Conservation (phyloP, 2,888 invertebrate species). For the Linnaemya vulpina region DNA sequence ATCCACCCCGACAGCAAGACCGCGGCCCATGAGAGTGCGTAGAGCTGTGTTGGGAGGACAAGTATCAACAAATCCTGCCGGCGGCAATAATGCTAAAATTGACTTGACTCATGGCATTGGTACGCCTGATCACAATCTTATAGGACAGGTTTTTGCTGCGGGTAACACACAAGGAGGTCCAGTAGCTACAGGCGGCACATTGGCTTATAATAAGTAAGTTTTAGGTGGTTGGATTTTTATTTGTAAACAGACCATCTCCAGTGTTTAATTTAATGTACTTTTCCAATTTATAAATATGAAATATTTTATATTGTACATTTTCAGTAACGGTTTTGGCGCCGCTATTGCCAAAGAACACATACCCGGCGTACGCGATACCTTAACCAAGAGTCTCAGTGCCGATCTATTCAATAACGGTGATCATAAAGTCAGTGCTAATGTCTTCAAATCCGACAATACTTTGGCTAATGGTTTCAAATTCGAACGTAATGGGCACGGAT, state of each 20-base stretch:
- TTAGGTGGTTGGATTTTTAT: neutral
- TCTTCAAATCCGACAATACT: constrained; percentile 78
- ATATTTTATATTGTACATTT: neutral
- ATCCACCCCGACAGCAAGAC: constrained; percentile 69
- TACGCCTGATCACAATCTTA: constrained; percentile 77
- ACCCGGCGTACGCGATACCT: constrained; percentile 72
- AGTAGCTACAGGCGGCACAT: constrained; percentile 71
- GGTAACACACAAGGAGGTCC: constrained; percentile 73
- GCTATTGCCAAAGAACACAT: constrained; percentile 68
- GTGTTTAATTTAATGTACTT: too few relatives aligned
- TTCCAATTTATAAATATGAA: neutral
- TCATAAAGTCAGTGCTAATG: constrained; percentile 78
- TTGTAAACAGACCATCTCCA: neutral
- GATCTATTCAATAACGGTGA: constrained; percentile 76
- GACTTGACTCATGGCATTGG: constrained; percentile 76
- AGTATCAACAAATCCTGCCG: constrained; percentile 76
- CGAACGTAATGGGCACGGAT: constrained; percentile 78
- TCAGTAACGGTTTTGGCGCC: constrained; percentile 72
- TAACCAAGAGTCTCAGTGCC: constrained; percentile 71
- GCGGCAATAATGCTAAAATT: constrained; percentile 77
- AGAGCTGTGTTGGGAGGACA: constrained; percentile 77
- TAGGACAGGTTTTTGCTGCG: constrained; percentile 75
- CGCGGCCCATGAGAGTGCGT: constrained; percentile 72
- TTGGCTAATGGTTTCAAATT: constrained; percentile 79
- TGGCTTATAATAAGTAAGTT: constrained; percentile 74